Percentiles rank a stretch among this genome's conserved stretches.
Conservation (phyloP, 23 tunicate genomes). For the Phallusia fumigata region DNA sequence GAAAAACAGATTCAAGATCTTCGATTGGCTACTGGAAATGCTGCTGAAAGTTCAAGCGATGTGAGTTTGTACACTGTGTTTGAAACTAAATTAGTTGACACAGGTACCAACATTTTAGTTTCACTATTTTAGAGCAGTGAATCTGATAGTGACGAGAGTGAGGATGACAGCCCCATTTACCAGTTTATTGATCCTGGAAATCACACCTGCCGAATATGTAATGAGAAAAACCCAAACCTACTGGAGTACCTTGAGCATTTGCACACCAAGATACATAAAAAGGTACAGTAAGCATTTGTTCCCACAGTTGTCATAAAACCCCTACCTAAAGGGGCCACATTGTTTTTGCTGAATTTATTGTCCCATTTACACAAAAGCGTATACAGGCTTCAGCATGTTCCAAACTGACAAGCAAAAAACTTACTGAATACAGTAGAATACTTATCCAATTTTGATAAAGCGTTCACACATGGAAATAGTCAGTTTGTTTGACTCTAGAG, state of each 20-base stretch:
- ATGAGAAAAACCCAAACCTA: slow-evolving; percentile 19
- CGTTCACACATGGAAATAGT: no score
- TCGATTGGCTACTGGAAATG: slow-evolving; percentile 50
- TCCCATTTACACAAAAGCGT: no score
- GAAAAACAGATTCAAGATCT: slow-evolving; percentile 63
- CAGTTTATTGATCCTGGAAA: slow-evolving; percentile 64
- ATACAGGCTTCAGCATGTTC: no score
- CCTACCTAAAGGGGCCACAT: no score
- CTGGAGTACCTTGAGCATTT: slow-evolving; percentile 51
- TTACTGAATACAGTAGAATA: no score
- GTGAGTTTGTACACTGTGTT: neutral
- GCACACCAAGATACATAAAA: slow-evolving; percentile 63
- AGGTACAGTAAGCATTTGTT: no score
- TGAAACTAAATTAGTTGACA: neutral
- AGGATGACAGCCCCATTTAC: neutral
- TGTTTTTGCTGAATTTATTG: no score
- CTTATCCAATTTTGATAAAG: no score
- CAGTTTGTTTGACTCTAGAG: no score
- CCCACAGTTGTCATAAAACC: no score
- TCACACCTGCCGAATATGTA: slow-evolving; percentile 55
- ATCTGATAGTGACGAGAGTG: slow-evolving; percentile 10
- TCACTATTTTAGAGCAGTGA: slow-evolving; percentile 11
- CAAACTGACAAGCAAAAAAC: no score
- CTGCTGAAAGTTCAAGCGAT: slow-evolving; percentile 27
- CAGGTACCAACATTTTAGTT: neutral